These are phyloP conservation scores for Orchesellides sinensis DNA, from an alignment of 2,888 invertebrate species.

Conservation along the genomic window DNA sequence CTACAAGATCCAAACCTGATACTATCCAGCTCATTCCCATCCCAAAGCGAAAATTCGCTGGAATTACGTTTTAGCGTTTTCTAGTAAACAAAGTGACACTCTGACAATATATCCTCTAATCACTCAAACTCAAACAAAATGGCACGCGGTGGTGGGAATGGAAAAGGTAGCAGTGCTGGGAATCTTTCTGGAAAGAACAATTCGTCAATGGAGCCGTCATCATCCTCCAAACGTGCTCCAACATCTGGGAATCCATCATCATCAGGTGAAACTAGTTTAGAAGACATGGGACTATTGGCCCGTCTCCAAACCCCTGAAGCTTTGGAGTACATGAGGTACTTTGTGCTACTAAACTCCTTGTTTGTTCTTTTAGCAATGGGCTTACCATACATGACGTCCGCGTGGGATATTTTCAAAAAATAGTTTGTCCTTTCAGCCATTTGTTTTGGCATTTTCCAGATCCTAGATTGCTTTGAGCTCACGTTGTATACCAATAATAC, in stretches of 20 bases:
- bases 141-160: constrained; percentile 36
- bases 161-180: neutral
- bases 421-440: neutral
- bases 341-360: constrained; percentile 68
- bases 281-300: constrained; percentile 42
- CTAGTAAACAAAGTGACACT: constrained; percentile 18
- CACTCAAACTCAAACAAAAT: constrained; percentile 38
- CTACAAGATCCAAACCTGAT: no score
- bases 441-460: no score
- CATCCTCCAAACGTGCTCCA: constrained; percentile 18
- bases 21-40: no score
- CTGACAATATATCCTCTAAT: constrained; percentile 22
- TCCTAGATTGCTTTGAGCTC: no score
- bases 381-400: constrained; percentile 44
- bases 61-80: no score
- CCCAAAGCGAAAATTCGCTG: no score
- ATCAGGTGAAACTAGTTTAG: constrained; percentile 46
- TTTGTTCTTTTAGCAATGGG: constrained; percentile 55
- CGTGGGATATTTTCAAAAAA: constrained; percentile 32
- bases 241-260: constrained; percentile 23
- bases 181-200: constrained; percentile 22
- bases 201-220: constrained; percentile 40
- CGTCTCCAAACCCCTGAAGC: constrained; percentile 68
- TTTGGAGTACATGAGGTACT: constrained; percentile 72
- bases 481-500: no score